phyloP scores from a whole-genome alignment of 2,797 vertebrate genomes.

The Sandelia bainsii region DNA sequence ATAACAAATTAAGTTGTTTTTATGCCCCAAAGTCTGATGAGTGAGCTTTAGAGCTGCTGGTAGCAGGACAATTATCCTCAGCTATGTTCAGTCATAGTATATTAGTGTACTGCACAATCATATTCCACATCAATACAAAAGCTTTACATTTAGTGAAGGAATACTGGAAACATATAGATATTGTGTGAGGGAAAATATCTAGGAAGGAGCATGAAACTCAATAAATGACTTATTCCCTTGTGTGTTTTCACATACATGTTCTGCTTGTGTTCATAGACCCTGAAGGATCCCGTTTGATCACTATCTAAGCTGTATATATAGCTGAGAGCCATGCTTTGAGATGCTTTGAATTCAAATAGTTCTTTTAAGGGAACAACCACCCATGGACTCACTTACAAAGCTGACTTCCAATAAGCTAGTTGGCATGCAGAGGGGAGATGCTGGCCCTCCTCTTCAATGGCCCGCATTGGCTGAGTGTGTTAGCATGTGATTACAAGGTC shows the following conservation, averaged over 20 bases:
- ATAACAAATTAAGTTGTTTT: no score
- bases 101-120: not conserved
- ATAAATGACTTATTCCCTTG: slow-evolving; percentile 56
- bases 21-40: no score
- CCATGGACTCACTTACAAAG: slow-evolving; percentile 54
- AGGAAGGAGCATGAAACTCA: slow-evolving; percentile 63
- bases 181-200: slow-evolving; percentile 38
- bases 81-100: not conserved
- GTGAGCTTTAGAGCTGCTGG: not conserved
- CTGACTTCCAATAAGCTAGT: slow-evolving; percentile 65
- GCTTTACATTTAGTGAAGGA: slow-evolving; percentile 22
- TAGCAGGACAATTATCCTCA: not conserved
- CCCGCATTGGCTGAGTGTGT: slow-evolving; percentile 43
- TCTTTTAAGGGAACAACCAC: slow-evolving; percentile 59
- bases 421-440: slow-evolving; percentile 55
- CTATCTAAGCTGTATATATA: slow-evolving; percentile 69
- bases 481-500: slow-evolving; percentile 65
- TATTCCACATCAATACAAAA: slow-evolving; percentile 9
- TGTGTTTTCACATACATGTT: slow-evolving; percentile 49
- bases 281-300: slow-evolving; percentile 63
- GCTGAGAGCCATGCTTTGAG: slow-evolving; percentile 57
- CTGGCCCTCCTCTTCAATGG: slow-evolving; percentile 31
- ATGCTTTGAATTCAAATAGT: slow-evolving; percentile 63
- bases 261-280: slow-evolving; percentile 55
- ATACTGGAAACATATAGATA: slow-evolving; percentile 11